Base-by-base conservation (phyloP, 2,113 vertebrate genomes). In the Cettia cetti region DNA sequence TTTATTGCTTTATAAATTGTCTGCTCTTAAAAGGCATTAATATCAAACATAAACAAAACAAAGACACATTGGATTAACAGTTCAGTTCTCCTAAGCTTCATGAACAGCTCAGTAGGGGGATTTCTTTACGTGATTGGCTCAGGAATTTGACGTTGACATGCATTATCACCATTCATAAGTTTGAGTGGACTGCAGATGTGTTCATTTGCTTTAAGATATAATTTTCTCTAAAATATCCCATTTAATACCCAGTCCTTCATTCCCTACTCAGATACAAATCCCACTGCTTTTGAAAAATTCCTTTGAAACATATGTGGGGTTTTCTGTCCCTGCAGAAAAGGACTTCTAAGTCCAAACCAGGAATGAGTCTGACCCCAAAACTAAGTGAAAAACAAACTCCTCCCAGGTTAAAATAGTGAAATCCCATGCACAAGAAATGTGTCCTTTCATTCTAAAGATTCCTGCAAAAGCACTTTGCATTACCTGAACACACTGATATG, bases 1-100 rank as follows among this genome's bases (percentile, higher is more conserved):
- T 96, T 96, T 91, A 95, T 97, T 97, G 84, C 78, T 95, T 96
- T 94, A 96, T 95, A 96, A 86, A 92, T 68, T 66, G 83, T 94
- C 92, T 91, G 57, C 94, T 95, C 91, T 92, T 92, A 92, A 83
- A 95, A 89, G 79, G 61, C 90, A 92, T 96, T 94, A 96, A 95
- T 96, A 94, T 91, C 69, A 94, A 94, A 97, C 94, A 90, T 94
- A 94, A 97, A 85, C 78, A 93, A 76, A 95, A 94, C 40, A 93
- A 94, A 86, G 81, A 94, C 86, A 90, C 78, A 66, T 88, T 91
- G 7, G 19, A 89, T 93, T 75, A 96, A 80, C 80, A 96, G 49
- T 93, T 96, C 59, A 89, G 89, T 91, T 92, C 87, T 94, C 28
- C 84, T 78, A 94, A 92, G 92, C 75, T 95, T 84, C 90, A 85